A percentile compares a stretch with the other conserved stretches of the same genome.
phyloP scores from a whole-genome alignment of 2,888 invertebrate species.

The Tenodera sinensis region DNA sequence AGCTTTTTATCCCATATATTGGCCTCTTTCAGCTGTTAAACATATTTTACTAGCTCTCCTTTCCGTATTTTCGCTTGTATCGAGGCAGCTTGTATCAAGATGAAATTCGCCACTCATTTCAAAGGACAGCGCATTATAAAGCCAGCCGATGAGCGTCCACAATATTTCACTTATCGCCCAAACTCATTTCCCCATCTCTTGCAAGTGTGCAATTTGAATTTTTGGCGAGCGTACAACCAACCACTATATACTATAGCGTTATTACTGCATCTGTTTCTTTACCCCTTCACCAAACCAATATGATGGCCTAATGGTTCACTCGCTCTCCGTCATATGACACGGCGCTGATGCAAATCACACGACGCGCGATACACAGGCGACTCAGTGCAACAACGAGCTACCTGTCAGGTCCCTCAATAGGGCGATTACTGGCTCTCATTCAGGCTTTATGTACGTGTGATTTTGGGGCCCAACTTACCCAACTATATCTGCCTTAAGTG shows the following conservation, averaged over 20 bases:
- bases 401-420: too few species aligned
- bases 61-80: too few species aligned
- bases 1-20: background rate
- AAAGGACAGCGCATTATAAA: background rate
- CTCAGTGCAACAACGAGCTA: background rate
- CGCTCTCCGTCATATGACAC: background rate
- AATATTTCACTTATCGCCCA: background rate
- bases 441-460: too few species aligned
- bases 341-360: slow-evolving; percentile 15
- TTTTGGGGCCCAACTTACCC: too few species aligned
- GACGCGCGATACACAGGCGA: background rate
- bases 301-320: slow-evolving; percentile 14
- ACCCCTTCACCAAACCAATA: slow-evolving; percentile 17
- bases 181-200: background rate
- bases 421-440: too few species aligned
- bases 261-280: slow-evolving; percentile 16
- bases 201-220: background rate
- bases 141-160: too few species aligned
- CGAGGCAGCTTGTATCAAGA: background rate
- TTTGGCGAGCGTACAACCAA: background rate
- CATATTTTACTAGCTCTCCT: background rate
- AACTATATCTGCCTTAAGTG: too few species aligned
- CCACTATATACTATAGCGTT: slow-evolving; percentile 6
- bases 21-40: background rate
- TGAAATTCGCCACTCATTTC: background rate